Evolutionary conservation across 35 echinoderm and acorn worm genomes (phyloP).

Genomic region (Hemicentrotus pulcherrimus): DNA sequence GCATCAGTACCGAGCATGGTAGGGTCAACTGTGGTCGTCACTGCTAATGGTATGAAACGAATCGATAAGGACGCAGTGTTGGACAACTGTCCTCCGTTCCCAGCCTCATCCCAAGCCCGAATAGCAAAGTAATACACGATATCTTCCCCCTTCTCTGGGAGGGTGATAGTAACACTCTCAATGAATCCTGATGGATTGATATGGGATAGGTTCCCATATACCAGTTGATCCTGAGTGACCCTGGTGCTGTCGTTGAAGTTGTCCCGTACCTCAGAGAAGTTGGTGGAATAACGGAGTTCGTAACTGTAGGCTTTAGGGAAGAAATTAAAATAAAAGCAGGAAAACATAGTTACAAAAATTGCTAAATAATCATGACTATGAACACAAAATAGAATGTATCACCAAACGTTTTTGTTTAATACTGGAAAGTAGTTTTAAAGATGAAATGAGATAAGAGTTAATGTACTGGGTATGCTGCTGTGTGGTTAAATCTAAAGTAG

Average conservation of each 20-base stretch:
- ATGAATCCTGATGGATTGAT: background rate
- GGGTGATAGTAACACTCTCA: background rate
- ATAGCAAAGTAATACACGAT: conserved; percentile 1
- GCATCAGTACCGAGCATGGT: background rate
- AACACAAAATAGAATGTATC: too few species aligned
- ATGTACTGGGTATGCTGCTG: too few species aligned
- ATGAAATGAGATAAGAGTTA: too few species aligned
- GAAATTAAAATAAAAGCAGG: background rate
- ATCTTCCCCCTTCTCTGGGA: background rate
- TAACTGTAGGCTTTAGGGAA: background rate
- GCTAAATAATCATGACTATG: too few species aligned
- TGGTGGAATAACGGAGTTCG: background rate
- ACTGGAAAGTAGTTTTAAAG: too few species aligned
- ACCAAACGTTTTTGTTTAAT: too few species aligned
- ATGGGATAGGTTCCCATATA: background rate
- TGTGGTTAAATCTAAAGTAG: too few species aligned
- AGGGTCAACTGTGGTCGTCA: background rate
- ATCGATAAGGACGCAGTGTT: background rate
- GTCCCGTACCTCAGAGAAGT: background rate
- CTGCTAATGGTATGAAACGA: background rate
- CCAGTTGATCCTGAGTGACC: background rate
- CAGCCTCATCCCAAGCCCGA: conserved; percentile 30
- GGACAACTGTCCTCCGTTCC: background rate
- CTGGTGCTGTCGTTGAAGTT: background rate
- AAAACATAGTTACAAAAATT: background rate